Evolutionary conservation across 2,797 vertebrate genomes (phyloP), one percentile per base, ranked within the genome.

Genomic region (Lemur catta): DNA sequence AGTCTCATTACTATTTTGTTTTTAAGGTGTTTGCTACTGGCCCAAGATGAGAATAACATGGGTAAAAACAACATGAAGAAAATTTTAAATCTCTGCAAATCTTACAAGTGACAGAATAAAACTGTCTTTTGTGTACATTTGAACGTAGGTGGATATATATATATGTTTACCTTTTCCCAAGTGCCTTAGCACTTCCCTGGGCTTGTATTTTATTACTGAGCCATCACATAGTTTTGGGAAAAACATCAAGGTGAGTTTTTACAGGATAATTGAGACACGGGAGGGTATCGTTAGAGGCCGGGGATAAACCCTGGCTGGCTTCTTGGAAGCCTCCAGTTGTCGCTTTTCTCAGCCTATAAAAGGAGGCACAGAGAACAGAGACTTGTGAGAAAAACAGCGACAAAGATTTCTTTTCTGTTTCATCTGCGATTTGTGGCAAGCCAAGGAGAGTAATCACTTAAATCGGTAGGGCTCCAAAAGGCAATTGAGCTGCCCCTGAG

Each of bases 361-460:
- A 93, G 20, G 24, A 78, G 26, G 71, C 11, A 28, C 28, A 41
- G 41, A 67, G 28, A 89, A 63, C 30, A 8, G 3, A 48, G 43
- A 35, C 38, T 79, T 85, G 63, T 17, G 3, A 69, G 69, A 35
- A n/a, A 76, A 75, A 57, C 2, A 7, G 38, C 52, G 41, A 92
- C 71, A 71, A 78, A 13, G 6, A 55, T 52, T 95, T 91, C 84
- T 92, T 76, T 94, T 76, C n/a, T 88, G 67, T 89, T 97, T 96
- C 8, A 55, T 94, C 0, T 0, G 80, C 91, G 92, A 87, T 94
- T 96, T 85, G 11, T 38, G 80, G 89, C 82, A 72, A 92, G 89
- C n/a, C 75, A 96, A 92, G 0, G 0, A 69, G 81, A 97, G 81
- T 75, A 78, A 97, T 97, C 95, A 92, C 84, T 97, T 92, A 20